These are phyloP conservation scores for Argyresthia goedartella DNA, from an alignment of 2,888 invertebrate species.

Conservation along the genomic window DNA sequence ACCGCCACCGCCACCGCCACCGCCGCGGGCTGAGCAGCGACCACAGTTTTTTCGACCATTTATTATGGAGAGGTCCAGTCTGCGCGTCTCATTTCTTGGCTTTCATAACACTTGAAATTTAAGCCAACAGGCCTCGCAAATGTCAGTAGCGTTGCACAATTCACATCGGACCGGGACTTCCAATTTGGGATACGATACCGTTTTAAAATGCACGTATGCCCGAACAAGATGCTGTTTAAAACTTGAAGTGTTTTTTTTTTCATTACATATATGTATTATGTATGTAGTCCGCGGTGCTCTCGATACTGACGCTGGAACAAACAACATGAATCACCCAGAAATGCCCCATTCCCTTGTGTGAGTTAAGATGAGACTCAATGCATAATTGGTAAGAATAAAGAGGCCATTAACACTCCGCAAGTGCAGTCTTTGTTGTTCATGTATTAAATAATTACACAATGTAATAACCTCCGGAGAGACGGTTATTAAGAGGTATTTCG, in stretches of 20 bases:
- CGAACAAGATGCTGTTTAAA: too few relatives aligned
- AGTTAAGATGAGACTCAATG: background rate
- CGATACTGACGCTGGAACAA: too few relatives aligned
- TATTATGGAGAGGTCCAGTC: slow-evolving; percentile 4
- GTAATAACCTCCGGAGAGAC: background rate
- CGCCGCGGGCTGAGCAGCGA: slow-evolving; percentile 7
- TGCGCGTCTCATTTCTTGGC: background rate
- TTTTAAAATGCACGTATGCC: too few relatives aligned
- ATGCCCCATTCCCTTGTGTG: too few relatives aligned
- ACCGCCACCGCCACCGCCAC: too few relatives aligned
- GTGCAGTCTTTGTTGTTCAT: background rate
- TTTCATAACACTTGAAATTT: background rate
- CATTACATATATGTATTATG: too few relatives aligned
- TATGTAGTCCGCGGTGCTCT: too few relatives aligned
- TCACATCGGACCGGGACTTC: background rate
- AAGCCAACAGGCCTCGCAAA: background rate
- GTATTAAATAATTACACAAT: background rate
- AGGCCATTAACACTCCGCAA: background rate
- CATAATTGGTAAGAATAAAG: background rate
- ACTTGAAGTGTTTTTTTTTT: too few relatives aligned
- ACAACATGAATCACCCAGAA: too few relatives aligned
- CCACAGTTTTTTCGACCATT: slow-evolving; percentile 14
- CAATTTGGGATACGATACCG: too few relatives aligned
- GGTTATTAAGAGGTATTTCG: slow-evolving; percentile 34
- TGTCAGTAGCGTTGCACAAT: slow-evolving; percentile 2